Percentiles rank a stretch among this genome's conserved stretches.
Conservation (phyloP, 2,888 invertebrate species). For the Eristalinus sepulchralis region DNA sequence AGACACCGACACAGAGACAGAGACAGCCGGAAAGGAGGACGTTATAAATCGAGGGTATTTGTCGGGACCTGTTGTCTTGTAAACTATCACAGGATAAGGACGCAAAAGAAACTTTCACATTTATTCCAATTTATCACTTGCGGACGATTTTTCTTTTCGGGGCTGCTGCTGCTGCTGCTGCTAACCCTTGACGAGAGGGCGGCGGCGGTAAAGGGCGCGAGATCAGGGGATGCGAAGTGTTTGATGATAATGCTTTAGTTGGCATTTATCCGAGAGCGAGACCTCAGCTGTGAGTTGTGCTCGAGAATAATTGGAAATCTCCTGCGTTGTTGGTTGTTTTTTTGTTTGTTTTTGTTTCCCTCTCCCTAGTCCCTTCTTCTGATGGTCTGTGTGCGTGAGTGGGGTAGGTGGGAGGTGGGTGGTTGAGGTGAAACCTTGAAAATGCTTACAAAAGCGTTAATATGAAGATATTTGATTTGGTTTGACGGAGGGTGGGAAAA, state of each 20-base stretch:
- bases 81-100: constrained; percentile 59
- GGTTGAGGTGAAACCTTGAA: background rate
- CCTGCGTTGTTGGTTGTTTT: constrained; percentile 29
- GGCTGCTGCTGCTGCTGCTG: background rate
- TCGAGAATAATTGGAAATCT: constrained; percentile 61
- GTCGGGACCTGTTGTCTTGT: constrained; percentile 67
- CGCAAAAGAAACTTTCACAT: constrained; percentile 62
- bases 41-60: constrained; percentile 66
- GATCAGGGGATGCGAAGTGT: constrained; percentile 16
- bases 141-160: constrained; percentile 36
- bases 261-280: constrained; percentile 45
- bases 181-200: constrained; percentile 33
- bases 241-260: constrained; percentile 37
- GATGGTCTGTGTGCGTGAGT: constrained; percentile 13
- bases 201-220: background rate
- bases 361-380: constrained; percentile 4
- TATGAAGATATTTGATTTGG: background rate
- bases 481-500: background rate
- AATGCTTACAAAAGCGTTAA: constrained; percentile 2
- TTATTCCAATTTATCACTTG: constrained; percentile 69
- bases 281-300: constrained; percentile 61
- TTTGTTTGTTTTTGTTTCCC: constrained; percentile 18
- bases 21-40: background rate
- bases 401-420: background rate
- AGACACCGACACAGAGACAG: background rate